phyloP scores from a whole-genome alignment of 53 echinoderm and acorn worm genomes.

The Echinometra lucunter region DNA sequence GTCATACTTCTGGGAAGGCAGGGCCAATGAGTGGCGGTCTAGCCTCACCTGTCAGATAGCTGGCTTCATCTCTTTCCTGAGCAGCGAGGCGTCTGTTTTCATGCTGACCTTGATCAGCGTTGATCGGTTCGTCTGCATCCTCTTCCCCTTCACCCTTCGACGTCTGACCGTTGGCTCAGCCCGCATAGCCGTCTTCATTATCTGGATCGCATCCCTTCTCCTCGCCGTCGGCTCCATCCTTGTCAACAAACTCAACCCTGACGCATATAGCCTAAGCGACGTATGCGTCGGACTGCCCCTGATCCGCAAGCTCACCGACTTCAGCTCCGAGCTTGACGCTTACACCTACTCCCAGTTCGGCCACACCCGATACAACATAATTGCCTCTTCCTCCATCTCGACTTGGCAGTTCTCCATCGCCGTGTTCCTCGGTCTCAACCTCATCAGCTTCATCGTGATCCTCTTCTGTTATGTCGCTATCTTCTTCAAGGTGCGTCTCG shows the following conservation, averaged over 20 bases:
- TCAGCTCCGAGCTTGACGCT: conserved; percentile 31
- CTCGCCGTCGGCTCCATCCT: conserved; percentile 75
- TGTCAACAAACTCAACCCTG: conserved; percentile 70
- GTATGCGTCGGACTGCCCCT: conserved; percentile 85
- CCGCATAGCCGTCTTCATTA: conserved; percentile 69
- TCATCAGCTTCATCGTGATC: conserved; percentile 79
- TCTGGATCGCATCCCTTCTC: conserved; percentile 73
- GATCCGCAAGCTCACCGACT: conserved; percentile 69
- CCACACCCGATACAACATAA: conserved; percentile 28
- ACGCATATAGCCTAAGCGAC: conserved; percentile 80
- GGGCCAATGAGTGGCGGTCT: conserved; percentile 80
- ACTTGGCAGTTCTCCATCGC: conserved; percentile 87
- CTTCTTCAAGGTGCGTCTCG: conserved; percentile 71
- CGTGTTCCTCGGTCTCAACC: conserved; percentile 80
- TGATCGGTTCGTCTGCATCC: conserved; percentile 80
- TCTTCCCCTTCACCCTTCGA: conserved; percentile 81
- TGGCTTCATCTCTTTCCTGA: conserved; percentile 79
- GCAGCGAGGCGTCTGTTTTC: conserved; percentile 85
- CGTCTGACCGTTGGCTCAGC: conserved; percentile 72
- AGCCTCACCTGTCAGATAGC: conserved; percentile 80
- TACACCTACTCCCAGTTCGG: conserved; percentile 32
- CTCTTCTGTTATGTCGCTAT: conserved; percentile 80
- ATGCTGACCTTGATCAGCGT: conserved; percentile 79
- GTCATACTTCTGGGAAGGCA: conserved; percentile 72
- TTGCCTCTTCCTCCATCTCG: conserved; percentile 55